Evolutionary conservation across 2,888 invertebrate genomes (phyloP).

Genomic region (Pristionchus entomophagus): DNA sequence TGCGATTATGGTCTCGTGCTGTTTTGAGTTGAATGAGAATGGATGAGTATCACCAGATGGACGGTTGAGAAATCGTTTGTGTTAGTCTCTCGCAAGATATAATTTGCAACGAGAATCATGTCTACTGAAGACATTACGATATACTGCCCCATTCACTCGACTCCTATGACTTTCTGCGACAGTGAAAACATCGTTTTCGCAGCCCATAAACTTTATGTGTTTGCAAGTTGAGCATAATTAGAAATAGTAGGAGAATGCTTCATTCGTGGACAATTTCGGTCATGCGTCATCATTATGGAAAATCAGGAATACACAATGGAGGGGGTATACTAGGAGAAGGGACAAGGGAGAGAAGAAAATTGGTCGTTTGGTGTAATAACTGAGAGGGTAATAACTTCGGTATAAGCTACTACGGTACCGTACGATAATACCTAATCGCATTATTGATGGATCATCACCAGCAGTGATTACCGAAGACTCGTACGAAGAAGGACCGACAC

Average conservation of each 20-base stretch:
- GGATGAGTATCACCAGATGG: too few relatives aligned
- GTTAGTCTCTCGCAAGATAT: neutral
- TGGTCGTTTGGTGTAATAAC: neutral
- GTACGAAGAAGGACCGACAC: neutral
- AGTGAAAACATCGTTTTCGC: too few relatives aligned
- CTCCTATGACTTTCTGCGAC: too few relatives aligned
- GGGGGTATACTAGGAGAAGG: neutral
- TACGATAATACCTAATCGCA: conserved; percentile 9
- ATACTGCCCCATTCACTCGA: neutral
- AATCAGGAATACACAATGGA: neutral
- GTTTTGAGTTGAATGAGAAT: neutral
- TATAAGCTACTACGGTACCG: conserved; percentile 11
- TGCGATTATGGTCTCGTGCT: neutral
- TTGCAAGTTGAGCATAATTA: neutral
- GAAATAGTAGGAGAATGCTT: neutral
- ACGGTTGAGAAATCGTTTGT: neutral
- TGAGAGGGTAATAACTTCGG: neutral
- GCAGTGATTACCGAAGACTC: conserved; percentile 8
- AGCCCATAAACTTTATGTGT: too few relatives aligned
- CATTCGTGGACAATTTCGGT: neutral
- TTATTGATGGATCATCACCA: conserved; percentile 6
- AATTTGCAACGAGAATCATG: neutral
- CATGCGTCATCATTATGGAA: conserved; percentile 4
- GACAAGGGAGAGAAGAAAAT: neutral
- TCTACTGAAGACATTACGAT: neutral